Percentiles rank a stretch among this genome's conserved stretches.
These are phyloP conservation scores for Endomychus coccineus DNA, from an alignment of 2,888 invertebrate species.

Conservation along the genomic window DNA sequence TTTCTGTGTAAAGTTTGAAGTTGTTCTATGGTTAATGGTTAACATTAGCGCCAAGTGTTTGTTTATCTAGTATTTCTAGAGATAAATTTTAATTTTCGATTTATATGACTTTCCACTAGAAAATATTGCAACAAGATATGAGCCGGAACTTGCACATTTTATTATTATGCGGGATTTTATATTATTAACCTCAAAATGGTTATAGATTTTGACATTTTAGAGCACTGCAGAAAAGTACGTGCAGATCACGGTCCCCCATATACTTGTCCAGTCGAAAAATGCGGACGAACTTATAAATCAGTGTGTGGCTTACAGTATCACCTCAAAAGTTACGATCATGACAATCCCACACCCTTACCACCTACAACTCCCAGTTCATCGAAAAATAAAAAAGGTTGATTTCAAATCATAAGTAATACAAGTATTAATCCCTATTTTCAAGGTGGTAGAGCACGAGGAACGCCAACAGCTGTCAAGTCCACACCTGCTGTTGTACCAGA, in stretches of 20 bases:
- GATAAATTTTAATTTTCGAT: too few relatives aligned
- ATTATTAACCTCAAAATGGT: conserved; percentile 64
- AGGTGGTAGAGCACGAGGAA: conserved; percentile 24
- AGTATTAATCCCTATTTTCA: conserved; percentile 7
- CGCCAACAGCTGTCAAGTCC: conserved; percentile 36
- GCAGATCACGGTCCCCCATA: conserved; percentile 78
- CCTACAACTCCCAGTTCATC: conserved; percentile 48
- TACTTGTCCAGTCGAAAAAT: conserved; percentile 77
- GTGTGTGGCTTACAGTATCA: conserved; percentile 82
- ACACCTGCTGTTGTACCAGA: conserved; percentile 55
- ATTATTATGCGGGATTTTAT: too few relatives aligned
- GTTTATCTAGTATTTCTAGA: too few relatives aligned
- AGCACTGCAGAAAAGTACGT: conserved; percentile 75
- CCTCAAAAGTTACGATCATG: conserved; percentile 77
- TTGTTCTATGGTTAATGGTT: too few relatives aligned
- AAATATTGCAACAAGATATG: too few relatives aligned
- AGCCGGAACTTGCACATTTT: too few relatives aligned
- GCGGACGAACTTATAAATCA: conserved; percentile 80
- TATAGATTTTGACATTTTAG: conserved; percentile 78
- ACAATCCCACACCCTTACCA: conserved; percentile 61
- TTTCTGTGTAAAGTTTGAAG: too few relatives aligned
- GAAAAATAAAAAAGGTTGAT: conserved; percentile 54
- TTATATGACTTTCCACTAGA: too few relatives aligned
- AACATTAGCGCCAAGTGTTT: too few relatives aligned
- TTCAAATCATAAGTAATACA: conserved; percentile 16